These are phyloP conservation scores for Sicus ferrugineus DNA, from an alignment of 2,888 invertebrate genomes.

Conservation along the genomic window DNA sequence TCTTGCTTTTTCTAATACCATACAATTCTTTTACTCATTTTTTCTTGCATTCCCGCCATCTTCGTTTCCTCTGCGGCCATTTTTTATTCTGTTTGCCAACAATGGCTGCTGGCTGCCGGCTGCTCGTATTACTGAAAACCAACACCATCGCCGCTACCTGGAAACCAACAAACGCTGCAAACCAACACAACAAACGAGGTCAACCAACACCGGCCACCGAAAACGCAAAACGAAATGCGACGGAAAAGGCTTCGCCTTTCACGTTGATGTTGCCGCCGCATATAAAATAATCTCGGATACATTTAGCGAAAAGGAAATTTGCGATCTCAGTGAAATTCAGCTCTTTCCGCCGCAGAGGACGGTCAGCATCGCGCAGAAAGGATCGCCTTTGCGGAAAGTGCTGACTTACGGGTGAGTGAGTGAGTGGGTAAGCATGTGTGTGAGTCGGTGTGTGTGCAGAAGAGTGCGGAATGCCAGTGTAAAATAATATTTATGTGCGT, in stretches of 20 bases:
- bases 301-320: conserved; percentile 73
- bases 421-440: not conserved
- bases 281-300: conserved; percentile 74
- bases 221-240: not conserved
- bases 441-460: not conserved
- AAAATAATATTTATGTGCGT: conserved; percentile 19
- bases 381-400: conserved; percentile 71
- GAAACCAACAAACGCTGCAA: not conserved
- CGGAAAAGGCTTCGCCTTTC: conserved; percentile 71
- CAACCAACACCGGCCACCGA: not conserved
- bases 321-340: conserved; percentile 72
- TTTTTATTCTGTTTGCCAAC: too few species aligned
- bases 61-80: too few species aligned
- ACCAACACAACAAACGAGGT: conserved; percentile 1
- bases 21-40: too few species aligned
- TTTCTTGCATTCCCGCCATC: too few species aligned
- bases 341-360: conserved; percentile 71
- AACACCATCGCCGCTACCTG: not conserved
- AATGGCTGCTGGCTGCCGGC: too few species aligned
- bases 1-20: too few species aligned
- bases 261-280: conserved; percentile 73
- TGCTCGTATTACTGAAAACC: not conserved
- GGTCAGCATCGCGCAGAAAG: conserved; percentile 68
- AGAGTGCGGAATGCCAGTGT: not conserved
- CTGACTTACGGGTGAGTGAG: conserved; percentile 69